Conservation (phyloP, 2,888 invertebrate species). For the Nesidiocoris tenuis region DNA sequence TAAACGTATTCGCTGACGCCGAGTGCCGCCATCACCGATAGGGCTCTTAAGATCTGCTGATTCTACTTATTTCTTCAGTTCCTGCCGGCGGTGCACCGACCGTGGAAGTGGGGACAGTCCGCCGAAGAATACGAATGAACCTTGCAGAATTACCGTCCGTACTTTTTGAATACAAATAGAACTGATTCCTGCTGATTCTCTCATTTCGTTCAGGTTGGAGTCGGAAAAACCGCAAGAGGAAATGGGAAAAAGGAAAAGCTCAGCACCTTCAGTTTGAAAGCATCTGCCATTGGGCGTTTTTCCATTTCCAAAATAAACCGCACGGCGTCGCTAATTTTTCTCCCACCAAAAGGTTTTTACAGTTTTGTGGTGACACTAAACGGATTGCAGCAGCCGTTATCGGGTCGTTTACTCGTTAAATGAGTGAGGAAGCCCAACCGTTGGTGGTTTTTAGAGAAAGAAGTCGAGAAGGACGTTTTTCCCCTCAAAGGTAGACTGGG, state of each 20-base stretch:
- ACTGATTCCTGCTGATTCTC: neutral
- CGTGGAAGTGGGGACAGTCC: too few species aligned
- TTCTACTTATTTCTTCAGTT: too few species aligned
- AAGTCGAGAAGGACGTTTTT: neutral
- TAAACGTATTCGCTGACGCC: too few species aligned
- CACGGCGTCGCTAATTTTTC: constrained; percentile 11
- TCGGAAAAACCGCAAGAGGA: neutral
- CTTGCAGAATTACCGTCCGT: too few species aligned
- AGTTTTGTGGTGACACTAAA: constrained; percentile 9
- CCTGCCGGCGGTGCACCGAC: too few species aligned
- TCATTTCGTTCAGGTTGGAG: neutral
- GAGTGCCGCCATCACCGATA: too few species aligned
- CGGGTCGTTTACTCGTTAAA: constrained; percentile 23
- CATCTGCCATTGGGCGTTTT: neutral
- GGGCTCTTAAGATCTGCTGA: too few species aligned
- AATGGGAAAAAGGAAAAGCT: neutral
- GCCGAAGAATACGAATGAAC: too few species aligned
- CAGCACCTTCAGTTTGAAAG: neutral
- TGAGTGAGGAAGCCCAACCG: constrained; percentile 23
- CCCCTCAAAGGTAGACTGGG: constrained; percentile 4
- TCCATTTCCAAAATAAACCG: constrained; percentile 1
- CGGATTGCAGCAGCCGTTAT: constrained; percentile 14
- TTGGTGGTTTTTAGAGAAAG: constrained; percentile 5
- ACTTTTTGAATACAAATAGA: neutral
- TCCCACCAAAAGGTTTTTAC: neutral